Percentiles rank a stretch among this genome's conserved stretches.
Conservation (phyloP, 2,888 invertebrate genomes). For the Liodrosophila aerea region DNA sequence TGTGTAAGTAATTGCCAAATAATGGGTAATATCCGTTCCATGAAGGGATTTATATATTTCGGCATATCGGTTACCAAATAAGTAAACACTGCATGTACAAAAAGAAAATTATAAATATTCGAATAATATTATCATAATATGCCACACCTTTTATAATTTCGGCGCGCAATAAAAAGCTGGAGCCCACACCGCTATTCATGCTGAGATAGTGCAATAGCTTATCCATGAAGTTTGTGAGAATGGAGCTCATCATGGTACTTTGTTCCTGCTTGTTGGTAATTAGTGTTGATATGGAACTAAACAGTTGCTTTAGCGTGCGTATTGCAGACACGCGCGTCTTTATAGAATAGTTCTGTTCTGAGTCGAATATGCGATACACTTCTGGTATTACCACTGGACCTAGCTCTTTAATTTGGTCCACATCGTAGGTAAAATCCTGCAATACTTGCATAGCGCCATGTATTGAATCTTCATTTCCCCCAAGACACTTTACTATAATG, state of each 20-base stretch:
- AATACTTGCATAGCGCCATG: slow-evolving; percentile 89
- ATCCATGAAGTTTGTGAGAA: slow-evolving; percentile 87
- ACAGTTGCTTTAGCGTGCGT: slow-evolving; percentile 86
- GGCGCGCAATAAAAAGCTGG: slow-evolving; percentile 86
- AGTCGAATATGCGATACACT: slow-evolving; percentile 87
- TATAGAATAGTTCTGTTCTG: slow-evolving; percentile 84
- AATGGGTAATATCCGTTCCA: slow-evolving; percentile 86
- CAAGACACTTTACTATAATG: slow-evolving; percentile 86
- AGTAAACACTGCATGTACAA: slow-evolving; percentile 81
- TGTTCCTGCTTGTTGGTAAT: slow-evolving; percentile 84
- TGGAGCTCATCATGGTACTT: slow-evolving; percentile 85
- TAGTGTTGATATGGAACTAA: slow-evolving; percentile 80
- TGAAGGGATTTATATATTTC: slow-evolving; percentile 85
- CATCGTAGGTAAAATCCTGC: slow-evolving; percentile 87
- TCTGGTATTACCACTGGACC: slow-evolving; percentile 88
- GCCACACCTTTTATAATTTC: slow-evolving; percentile 85
- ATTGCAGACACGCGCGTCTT: slow-evolving; percentile 87
- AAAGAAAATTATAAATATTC: neutral
- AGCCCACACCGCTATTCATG: slow-evolving; percentile 83
- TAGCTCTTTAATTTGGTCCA: slow-evolving; percentile 87
- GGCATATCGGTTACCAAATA: slow-evolving; percentile 85
- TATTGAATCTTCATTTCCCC: slow-evolving; percentile 85
- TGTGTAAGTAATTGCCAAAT: slow-evolving; percentile 88
- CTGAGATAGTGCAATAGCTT: slow-evolving; percentile 85
- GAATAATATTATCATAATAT: neutral